phyloP scores from a whole-genome alignment of 2,888 invertebrate genomes.

The Cylindroiulus punctatus region DNA sequence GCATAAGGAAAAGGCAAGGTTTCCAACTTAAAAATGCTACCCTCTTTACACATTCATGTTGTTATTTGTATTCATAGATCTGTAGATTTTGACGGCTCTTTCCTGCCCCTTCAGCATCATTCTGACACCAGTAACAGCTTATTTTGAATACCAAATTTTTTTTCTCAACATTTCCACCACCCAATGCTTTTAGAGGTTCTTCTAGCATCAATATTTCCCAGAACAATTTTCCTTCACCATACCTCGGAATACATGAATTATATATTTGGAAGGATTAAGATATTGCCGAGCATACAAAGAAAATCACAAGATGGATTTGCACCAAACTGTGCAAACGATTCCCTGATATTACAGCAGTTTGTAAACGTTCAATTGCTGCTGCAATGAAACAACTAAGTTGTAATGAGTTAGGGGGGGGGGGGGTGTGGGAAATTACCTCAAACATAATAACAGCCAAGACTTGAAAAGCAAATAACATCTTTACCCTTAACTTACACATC shows the following conservation, averaged over 20 bases:
- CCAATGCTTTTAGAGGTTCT: background rate
- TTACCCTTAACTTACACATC: no score
- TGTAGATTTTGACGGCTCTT: slow-evolving; percentile 47
- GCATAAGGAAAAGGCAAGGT: background rate
- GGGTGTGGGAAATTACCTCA: no score
- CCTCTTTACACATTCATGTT: slow-evolving; percentile 54
- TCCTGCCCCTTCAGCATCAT: slow-evolving; percentile 47
- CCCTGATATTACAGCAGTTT: no score
- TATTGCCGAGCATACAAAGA: no score
- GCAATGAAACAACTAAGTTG: no score
- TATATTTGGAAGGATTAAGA: background rate
- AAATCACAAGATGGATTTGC: no score
- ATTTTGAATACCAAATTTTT: slow-evolving; percentile 15
- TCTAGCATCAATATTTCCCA: background rate
- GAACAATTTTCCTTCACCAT: background rate
- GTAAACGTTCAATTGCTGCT: no score
- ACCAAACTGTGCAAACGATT: no score
- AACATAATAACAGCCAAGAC: no score
- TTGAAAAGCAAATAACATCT: no score
- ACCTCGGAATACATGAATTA: background rate
- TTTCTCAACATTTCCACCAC: background rate
- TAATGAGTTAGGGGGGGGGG: no score
- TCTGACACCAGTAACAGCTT: background rate
- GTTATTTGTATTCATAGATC: slow-evolving; percentile 55
- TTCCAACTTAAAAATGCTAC: slow-evolving; percentile 36